Percentiles rank a stretch among this genome's conserved stretches.
These are phyloP conservation scores for Oryctes rhinoceros DNA, from an alignment of 1,140 invertebrate species.

Conservation along the genomic window DNA sequence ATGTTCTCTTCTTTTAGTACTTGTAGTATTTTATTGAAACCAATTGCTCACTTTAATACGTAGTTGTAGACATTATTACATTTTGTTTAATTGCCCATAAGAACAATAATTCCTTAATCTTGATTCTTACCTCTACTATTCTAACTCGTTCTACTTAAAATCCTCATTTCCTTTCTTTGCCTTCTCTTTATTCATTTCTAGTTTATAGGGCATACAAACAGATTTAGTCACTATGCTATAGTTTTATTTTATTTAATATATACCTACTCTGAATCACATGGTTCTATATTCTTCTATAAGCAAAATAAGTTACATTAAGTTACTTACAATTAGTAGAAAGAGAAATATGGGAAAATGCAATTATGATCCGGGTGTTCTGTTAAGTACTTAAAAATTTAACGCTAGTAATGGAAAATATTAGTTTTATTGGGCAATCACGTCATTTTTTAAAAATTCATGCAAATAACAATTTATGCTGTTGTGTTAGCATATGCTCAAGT, in stretches of 20 bases:
- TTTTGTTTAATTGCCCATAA: conserved; percentile 13
- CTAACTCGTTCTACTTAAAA: neutral
- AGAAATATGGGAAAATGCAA: too few species aligned
- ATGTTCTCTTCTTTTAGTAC: neutral
- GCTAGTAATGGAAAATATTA: too few species aligned
- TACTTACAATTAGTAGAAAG: too few species aligned
- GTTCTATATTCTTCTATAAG: too few species aligned
- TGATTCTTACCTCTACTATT: too few species aligned
- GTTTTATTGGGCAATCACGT: too few species aligned
- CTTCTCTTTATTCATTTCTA: neutral
- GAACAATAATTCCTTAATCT: neutral
- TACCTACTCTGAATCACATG: neutral
- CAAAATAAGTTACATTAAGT: too few species aligned
- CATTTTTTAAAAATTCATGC: too few species aligned
- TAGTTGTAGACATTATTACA: neutral
- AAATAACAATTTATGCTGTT: too few species aligned
- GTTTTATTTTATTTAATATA: conserved; percentile 5
- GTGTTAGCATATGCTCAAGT: too few species aligned
- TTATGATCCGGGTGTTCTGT: too few species aligned
- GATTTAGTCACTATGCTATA: conserved; percentile 22
- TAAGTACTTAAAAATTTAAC: too few species aligned
- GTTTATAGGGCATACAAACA: neutral
- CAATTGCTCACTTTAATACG: conserved; percentile 32
- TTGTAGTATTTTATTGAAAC: conserved; percentile 20
- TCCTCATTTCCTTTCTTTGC: neutral